Base-by-base conservation (phyloP, 2,113 vertebrate species). In the Carassius gibelio region DNA sequence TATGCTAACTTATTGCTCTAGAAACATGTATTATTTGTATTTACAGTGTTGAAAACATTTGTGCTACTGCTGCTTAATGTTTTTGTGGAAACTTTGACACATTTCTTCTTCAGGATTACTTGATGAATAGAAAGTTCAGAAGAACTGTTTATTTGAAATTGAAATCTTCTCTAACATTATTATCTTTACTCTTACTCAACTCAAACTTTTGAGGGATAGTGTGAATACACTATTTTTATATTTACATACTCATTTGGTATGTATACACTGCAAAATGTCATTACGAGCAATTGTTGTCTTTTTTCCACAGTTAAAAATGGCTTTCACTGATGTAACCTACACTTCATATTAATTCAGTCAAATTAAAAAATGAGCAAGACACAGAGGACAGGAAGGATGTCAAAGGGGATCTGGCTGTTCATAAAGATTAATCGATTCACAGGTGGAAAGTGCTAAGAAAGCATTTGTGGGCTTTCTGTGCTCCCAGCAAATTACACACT, bases 371-470 rank as follows among this genome's bases (percentile, higher is more conserved):
- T 23, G 71, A 71, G 52, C 30, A 38, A 21, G 2, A 55, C 3
- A 82, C 15, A 50, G 34, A 59, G 23, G 50, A 81, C 34, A 82
- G 86, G 48, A 69, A 23, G 62, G 50, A 86, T 61, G 84, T 80
- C 57, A 42, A 86, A 36, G 50, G 5, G 55, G 26, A 81, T 86
- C 55, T 45, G 75, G 77, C 69, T n/a, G 71, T 77, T 84, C 45
- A 82, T 88, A 79, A 88, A 72, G 55, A 74, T 34, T 21, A 82
- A 87, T 88, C 42, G 82, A 88, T 84, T 61, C 86, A 52, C 11
- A 34, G 74, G n/a, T 62, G 76, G 17, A 84, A 86, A 89, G 4
- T 45, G 23, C 81, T 68, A 79, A 36, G 61, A 55, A 85, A 75
- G 69, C 75, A 69, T 84, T 55, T 76, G 72, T 68, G 30, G 36